phyloP scores from a whole-genome alignment of 2,113 vertebrate species.

The Ptilorrhoa leucosticta region DNA sequence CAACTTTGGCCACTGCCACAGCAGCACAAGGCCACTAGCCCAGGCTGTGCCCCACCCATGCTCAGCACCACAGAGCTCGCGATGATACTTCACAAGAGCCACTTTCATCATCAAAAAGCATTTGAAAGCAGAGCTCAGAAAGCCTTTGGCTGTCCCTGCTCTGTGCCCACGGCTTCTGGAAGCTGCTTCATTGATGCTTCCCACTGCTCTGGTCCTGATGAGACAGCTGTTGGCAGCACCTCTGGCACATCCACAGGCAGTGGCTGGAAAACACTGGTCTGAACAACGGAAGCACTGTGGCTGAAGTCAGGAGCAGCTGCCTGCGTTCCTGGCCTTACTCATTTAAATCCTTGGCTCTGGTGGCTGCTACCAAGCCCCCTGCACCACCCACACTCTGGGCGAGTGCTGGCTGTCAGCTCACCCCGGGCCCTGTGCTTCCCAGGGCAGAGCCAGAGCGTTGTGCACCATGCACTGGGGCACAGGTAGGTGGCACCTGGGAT shows the following conservation, averaged over 20 bases:
- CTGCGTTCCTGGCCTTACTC: background rate
- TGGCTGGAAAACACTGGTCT: background rate
- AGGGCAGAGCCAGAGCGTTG: background rate
- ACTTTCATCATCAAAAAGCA: background rate
- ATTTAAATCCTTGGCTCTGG: background rate
- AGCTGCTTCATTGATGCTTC: background rate
- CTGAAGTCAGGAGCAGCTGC: background rate
- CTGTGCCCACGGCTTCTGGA: background rate
- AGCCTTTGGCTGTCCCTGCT: background rate
- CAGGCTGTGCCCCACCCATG: background rate
- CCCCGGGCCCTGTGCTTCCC: rapidly evolving
- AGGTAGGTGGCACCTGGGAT: background rate
- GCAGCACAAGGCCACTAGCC: background rate
- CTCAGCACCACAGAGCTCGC: background rate
- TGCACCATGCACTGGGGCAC: background rate
- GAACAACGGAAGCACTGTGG: background rate
- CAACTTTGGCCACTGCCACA: background rate
- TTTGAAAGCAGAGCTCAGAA: background rate
- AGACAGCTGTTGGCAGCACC: background rate
- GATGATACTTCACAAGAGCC: background rate
- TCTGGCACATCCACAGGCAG: background rate
- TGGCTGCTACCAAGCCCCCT: background rate
- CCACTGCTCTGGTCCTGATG: rapidly evolving
- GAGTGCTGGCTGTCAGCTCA: rapidly evolving
- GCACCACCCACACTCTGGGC: rapidly evolving